Conservation (phyloP, 23 tunicate genomes). For the Botrylloides violaceus region DNA sequence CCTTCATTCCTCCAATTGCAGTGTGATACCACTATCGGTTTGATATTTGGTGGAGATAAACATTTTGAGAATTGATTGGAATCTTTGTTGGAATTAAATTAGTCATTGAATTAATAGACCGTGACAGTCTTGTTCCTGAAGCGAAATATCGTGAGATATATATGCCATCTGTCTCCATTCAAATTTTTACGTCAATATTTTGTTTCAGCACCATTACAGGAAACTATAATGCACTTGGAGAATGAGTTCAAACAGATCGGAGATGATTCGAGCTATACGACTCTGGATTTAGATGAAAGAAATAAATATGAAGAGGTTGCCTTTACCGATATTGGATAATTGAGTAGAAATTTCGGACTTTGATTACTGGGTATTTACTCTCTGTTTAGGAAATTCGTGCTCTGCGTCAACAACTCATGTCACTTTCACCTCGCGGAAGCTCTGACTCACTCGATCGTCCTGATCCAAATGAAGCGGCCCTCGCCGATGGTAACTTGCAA, state of each 20-base stretch:
- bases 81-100: too few relatives aligned
- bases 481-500: constrained; percentile 15
- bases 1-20: too few relatives aligned
- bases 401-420: constrained; percentile 41
- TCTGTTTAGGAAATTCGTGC: constrained; percentile 43
- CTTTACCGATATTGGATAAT: too few relatives aligned
- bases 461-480: constrained; percentile 8
- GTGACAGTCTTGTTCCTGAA: too few relatives aligned
- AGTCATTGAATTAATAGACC: too few relatives aligned
- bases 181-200: too few relatives aligned
- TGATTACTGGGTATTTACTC: too few relatives aligned
- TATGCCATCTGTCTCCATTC: background rate
- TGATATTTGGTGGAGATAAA: too few relatives aligned
- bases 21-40: too few relatives aligned
- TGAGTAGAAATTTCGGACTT: background rate
- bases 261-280: constrained; percentile 24
- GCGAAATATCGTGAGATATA: too few relatives aligned
- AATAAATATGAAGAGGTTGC: constrained; percentile 50
- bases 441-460: constrained; percentile 33
- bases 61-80: too few relatives aligned
- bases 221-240: constrained; percentile 73
- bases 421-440: constrained; percentile 52
- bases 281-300: constrained; percentile 44
- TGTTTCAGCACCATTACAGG: constrained; percentile 62
- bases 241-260: constrained; percentile 60